These are phyloP conservation scores for Triplophysa yarkandensis DNA, from an alignment of 2,797 vertebrate species.

Conservation along the genomic window DNA sequence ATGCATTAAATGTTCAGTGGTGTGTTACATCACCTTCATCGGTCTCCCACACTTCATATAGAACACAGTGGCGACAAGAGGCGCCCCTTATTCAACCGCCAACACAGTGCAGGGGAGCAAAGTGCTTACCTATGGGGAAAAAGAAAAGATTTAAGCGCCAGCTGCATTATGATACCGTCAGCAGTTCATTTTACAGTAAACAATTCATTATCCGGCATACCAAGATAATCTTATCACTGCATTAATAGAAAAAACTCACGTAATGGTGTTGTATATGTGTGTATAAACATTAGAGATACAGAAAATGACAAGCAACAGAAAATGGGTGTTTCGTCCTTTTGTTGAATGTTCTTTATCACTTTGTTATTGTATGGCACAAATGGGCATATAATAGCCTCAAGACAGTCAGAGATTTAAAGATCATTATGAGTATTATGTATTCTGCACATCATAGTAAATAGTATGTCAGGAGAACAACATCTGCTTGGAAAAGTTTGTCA, in stretches of 20 bases:
- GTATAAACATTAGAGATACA: background rate
- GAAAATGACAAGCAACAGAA: background rate
- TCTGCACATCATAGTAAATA: background rate
- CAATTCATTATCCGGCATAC: constrained; percentile 43
- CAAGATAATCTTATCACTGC: constrained; percentile 45
- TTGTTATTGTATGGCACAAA: constrained; percentile 4
- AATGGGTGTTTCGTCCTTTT: background rate
- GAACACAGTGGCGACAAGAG: constrained; percentile 36
- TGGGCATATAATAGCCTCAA: background rate
- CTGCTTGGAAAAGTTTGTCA: background rate
- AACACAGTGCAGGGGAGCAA: constrained; percentile 63
- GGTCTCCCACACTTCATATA: constrained; percentile 53
- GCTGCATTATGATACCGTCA: constrained; percentile 58
- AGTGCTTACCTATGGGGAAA: constrained; percentile 78
- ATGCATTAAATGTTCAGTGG: constrained; percentile 57
- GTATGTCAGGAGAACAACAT: background rate
- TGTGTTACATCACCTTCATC: constrained; percentile 74
- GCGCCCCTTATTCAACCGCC: constrained; percentile 47
- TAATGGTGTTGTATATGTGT: background rate
- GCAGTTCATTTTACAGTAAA: constrained; percentile 51
- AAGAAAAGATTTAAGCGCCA: constrained; percentile 59
- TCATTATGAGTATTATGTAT: constrained; percentile 1
- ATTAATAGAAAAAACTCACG: constrained; percentile 4
- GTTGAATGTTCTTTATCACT: background rate
- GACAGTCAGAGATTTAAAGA: constrained; percentile 3